phyloP scores from a whole-genome alignment of 2,797 vertebrate genomes.

The Spheniscus humboldti region DNA sequence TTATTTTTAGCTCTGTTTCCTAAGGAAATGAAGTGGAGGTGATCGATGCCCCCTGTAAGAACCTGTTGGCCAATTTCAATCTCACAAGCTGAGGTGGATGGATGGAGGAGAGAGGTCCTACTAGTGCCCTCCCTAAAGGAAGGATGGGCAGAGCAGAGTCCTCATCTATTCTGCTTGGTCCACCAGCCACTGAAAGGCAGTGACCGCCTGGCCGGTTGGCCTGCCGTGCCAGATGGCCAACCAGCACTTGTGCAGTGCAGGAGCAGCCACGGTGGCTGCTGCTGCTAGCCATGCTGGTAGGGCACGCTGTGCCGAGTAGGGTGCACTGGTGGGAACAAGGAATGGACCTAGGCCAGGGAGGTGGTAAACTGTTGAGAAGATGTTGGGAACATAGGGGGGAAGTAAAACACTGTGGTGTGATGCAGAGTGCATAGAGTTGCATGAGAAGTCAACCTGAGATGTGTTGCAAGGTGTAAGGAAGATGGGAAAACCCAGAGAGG shows the following conservation, averaged over 20 bases:
- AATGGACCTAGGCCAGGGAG: background rate
- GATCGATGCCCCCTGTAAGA: background rate
- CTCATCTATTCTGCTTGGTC: background rate
- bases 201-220: background rate
- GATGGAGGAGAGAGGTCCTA: background rate
- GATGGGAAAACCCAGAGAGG: background rate
- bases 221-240: background rate
- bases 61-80: background rate
- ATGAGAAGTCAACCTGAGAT: background rate
- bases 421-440: background rate
- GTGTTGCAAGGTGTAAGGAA: background rate
- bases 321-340: background rate
- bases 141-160: background rate
- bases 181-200: background rate
- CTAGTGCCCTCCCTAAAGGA: background rate
- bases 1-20: background rate
- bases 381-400: background rate
- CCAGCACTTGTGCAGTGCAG: background rate
- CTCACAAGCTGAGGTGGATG: background rate
- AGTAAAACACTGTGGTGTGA: background rate
- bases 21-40: background rate
- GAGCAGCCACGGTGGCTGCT: background rate
- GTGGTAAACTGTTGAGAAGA: background rate
- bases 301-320: accelerated
- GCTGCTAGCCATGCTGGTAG: background rate